phyloP scores from a whole-genome alignment of 2,113 vertebrate genomes.

The Ahaetulla prasina region DNA sequence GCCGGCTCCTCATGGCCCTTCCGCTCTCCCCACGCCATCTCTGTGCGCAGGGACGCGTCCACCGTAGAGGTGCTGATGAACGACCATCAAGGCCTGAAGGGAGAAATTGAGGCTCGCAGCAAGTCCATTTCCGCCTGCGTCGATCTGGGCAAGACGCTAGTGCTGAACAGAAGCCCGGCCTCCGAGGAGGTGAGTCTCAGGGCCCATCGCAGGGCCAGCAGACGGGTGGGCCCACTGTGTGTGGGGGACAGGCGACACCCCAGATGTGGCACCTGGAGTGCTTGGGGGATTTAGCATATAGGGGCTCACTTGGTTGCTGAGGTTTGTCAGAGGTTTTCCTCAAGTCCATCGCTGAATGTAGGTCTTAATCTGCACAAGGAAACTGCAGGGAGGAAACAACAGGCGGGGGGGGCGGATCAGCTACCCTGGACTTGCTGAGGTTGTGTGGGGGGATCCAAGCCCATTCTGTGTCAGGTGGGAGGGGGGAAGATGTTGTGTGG shows the following conservation, averaged over 20 bases:
- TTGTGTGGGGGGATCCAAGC: neutral
- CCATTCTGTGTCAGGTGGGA: neutral
- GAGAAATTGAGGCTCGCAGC: constrained; percentile 81
- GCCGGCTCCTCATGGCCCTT: neutral
- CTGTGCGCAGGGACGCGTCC: constrained; percentile 81
- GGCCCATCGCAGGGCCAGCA: neutral
- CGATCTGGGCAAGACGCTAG: constrained; percentile 86
- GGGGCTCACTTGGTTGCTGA: neutral
- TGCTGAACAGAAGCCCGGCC: constrained; percentile 82
- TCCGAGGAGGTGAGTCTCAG: constrained; percentile 76
- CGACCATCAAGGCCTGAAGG: constrained; percentile 91
- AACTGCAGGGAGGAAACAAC: neutral
- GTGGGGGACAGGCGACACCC: neutral
- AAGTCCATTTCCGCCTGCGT: constrained; percentile 79
- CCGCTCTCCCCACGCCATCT: neutral
- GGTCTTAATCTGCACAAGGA: neutral
- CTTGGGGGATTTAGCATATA: neutral
- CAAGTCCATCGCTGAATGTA: neutral
- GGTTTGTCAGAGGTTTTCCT: neutral
- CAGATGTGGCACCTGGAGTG: neutral
- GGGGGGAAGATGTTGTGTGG: neutral
- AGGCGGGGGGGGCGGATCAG: neutral
- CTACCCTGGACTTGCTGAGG: neutral
- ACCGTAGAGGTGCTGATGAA: constrained; percentile 94
- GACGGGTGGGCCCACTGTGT: neutral